Evolutionary conservation across 1,140 invertebrate species (phyloP), one percentile per base, ranked within the genome.

Genomic region (Aethina tumida): DNA sequence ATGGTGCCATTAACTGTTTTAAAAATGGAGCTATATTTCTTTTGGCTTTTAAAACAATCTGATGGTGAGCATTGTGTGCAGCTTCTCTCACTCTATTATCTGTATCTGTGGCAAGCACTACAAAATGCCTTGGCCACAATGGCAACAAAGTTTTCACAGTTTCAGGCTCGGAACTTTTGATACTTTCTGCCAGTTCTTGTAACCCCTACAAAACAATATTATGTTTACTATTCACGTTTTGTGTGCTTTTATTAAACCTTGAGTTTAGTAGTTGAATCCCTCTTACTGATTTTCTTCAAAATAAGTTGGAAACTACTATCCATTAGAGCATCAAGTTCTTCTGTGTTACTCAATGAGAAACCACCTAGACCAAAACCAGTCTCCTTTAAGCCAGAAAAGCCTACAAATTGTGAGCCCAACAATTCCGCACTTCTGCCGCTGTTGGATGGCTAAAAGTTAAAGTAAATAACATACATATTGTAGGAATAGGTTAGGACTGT

Each of bases 261-360:
- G 20, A 81, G 70, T 63, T 87, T 91, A 3, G 89, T 94, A 1
- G 76, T 79, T 3, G 74, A 63, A 74, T 93, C 87, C 58, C 85
- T 89, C 59, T 94, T 94, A 14, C 72, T 75, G 63, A 93, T 73
- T 64, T 84, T 84, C 39, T 80, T 79, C 10, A 84, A 59, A 17
- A 77, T 67, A 5, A 83, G 52, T 50, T 78, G 74, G 52, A 79
- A 74, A 50, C 69, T 69, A 10, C 69, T 61, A 52, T 73, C 70
- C n/a, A 81, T 61, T 38, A 62, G 67, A 3, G 66, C 60, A 41
- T 76, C 75, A 25, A 72, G 53, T 35, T 76, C 75, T 30, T 68
- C 53, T 41, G 63, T 53, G 53, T 39, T 37, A 63, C 59, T 47
- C 17, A 66, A 60, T 2, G 65, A 63, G 41, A 75, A 61, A 21